A percentile compares a stretch with the other conserved stretches of the same genome.
phyloP scores from a whole-genome alignment of 2,797 vertebrate species.

The Sebastes hubbsi region DNA sequence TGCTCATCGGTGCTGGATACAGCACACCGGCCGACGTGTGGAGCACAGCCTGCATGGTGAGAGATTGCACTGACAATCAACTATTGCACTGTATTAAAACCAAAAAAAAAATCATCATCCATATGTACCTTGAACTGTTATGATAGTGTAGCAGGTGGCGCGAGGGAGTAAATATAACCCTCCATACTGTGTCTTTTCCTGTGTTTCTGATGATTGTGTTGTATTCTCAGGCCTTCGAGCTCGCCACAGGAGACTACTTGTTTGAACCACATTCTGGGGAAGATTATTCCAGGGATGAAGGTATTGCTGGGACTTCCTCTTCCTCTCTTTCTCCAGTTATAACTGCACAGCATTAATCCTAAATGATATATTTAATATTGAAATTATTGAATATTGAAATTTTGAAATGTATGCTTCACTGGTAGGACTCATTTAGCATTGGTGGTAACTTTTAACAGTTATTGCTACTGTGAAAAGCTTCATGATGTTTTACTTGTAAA shows the following conservation, averaged over 20 bases:
- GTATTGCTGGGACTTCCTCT: conserved; percentile 73
- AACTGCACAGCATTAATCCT: not conserved
- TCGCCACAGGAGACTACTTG: conserved; percentile 96
- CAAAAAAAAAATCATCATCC: not conserved
- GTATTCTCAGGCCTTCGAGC: conserved; percentile 91
- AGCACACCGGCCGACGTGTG: conserved; percentile 92
- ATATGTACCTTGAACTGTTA: not conserved
- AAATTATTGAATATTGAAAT: not conserved
- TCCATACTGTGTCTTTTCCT: not conserved
- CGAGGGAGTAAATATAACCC: not conserved
- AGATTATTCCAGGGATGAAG: conserved; percentile 98
- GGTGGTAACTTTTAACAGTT: conserved; percentile 1
- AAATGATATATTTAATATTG: not conserved
- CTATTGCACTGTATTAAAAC: not conserved
- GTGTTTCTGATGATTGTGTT: conserved; percentile 30
- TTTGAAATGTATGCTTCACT: not conserved
- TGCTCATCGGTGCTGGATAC: conserved; percentile 90
- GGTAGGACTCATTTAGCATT: not conserved
- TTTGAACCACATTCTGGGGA: conserved; percentile 98
- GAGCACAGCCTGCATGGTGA: conserved; percentile 96
- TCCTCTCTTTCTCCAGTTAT: conserved; percentile 10
- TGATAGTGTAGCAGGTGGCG: not conserved
- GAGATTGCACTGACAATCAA: not conserved
- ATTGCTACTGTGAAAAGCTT: conserved; percentile 33
- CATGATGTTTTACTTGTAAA: not conserved